A percentile compares a stretch with the other conserved stretches of the same genome.
These are phyloP conservation scores for Mimachlamys varia DNA, from an alignment of 2,888 invertebrate species.

Conservation along the genomic window DNA sequence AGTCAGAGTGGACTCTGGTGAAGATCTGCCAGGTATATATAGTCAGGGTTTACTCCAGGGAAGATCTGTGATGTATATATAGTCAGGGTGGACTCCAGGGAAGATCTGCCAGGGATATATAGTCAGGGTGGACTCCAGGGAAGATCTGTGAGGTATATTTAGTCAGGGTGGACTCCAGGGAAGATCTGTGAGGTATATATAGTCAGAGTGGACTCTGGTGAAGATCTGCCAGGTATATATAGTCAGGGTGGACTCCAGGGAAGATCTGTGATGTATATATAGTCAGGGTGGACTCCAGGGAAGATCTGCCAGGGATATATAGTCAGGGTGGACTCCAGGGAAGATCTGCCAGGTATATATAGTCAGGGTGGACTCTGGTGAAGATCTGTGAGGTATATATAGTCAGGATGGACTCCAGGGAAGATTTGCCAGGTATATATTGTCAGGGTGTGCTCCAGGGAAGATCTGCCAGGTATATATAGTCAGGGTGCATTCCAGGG, in stretches of 20 bases:
- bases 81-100: no score
- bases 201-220: conserved; percentile 81
- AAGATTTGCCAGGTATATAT: conserved; percentile 79
- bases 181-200: conserved; percentile 79
- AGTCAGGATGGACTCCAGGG: conserved; percentile 81
- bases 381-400: conserved; percentile 79
- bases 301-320: conserved; percentile 79
- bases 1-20: conserved; percentile 81
- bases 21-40: conserved; percentile 79
- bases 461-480: conserved; percentile 79
- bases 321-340: conserved; percentile 81
- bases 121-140: conserved; percentile 81
- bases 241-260: conserved; percentile 81
- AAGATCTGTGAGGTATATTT: conserved; percentile 79
- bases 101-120: conserved; percentile 74
- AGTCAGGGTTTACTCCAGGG: no score
- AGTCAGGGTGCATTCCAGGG: conserved; percentile 81
- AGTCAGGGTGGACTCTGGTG: conserved; percentile 81
- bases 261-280: conserved; percentile 78
- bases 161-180: conserved; percentile 81
- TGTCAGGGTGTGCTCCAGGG: conserved; percentile 81
- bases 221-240: conserved; percentile 79
- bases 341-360: conserved; percentile 79
- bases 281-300: conserved; percentile 81
- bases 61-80: no score